Conservation (phyloP, 1,140 invertebrate genomes). For the Trichomalopsis sarcophagae region DNA sequence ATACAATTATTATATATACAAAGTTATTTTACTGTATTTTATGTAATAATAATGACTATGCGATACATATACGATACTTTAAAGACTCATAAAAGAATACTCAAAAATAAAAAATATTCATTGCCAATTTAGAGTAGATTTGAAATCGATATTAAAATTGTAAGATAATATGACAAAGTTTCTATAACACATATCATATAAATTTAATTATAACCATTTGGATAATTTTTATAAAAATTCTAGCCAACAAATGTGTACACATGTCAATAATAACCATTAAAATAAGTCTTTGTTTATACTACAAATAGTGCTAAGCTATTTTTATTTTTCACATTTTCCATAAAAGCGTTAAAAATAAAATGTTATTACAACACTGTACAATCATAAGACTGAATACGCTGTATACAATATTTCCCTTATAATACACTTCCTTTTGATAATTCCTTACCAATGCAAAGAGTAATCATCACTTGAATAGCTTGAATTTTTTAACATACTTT, state of each 20-base stretch:
- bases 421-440: not conserved
- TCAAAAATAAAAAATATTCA: constrained; percentile 15
- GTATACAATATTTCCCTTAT: not conserved
- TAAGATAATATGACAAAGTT: constrained; percentile 35
- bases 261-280: constrained; percentile 53
- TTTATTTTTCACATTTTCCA: constrained; percentile 47
- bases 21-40: constrained; percentile 36
- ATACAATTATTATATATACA: constrained; percentile 34
- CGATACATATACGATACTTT: constrained; percentile 22
- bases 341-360: constrained; percentile 48
- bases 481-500: constrained; percentile 91
- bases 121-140: constrained; percentile 27
- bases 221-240: constrained; percentile 28
- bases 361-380: constrained; percentile 21
- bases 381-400: constrained; percentile 6
- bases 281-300: constrained; percentile 44
- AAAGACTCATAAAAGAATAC: constrained; percentile 22
- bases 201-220: constrained; percentile 8
- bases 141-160: constrained; percentile 40
- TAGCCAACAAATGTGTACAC: constrained; percentile 50
- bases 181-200: not conserved
- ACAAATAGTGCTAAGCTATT: constrained; percentile 36
- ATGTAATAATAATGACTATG: constrained; percentile 41
- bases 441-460: not conserved
- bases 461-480: constrained; percentile 81